phyloP scores from a whole-genome alignment of 2,888 invertebrate genomes.

The Mactromeris polynyma region DNA sequence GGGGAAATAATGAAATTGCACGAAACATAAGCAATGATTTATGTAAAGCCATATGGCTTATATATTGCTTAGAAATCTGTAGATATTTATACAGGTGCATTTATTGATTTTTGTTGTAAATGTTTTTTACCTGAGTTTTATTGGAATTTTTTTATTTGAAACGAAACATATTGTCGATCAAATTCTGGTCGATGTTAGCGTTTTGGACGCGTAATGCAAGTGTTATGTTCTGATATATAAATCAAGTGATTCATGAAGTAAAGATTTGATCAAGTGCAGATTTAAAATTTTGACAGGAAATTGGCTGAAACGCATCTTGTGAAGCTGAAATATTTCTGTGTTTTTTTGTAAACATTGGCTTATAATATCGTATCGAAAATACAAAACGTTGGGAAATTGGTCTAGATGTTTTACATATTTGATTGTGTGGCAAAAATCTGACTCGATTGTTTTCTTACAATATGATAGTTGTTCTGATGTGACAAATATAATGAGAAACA shows the following conservation, averaged over 20 bases:
- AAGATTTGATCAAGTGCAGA: not conserved
- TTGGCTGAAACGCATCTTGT: not conserved
- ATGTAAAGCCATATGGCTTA: not conserved
- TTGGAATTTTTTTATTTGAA: too few relatives aligned
- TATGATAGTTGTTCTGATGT: too few relatives aligned
- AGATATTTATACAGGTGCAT: slow-evolving; percentile 10
- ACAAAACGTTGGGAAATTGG: not conserved
- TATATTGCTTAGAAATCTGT: not conserved
- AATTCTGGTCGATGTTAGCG: too few relatives aligned
- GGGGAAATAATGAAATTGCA: not conserved
- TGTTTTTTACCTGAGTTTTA: too few relatives aligned
- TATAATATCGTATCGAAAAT: not conserved
- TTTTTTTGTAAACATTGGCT: not conserved
- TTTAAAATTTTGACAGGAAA: not conserved
- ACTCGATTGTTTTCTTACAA: too few relatives aligned
- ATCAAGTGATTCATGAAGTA: not conserved
- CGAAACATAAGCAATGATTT: not conserved
- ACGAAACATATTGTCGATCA: not conserved
- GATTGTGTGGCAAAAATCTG: not conserved
- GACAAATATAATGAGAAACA: too few relatives aligned
- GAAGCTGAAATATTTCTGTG: not conserved
- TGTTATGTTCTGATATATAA: not conserved
- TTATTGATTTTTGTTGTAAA: not conserved
- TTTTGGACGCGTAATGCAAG: too few relatives aligned
- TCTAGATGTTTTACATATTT: not conserved